Conservation (phyloP, 1,140 invertebrate genomes). For the Bombus waltoni region DNA sequence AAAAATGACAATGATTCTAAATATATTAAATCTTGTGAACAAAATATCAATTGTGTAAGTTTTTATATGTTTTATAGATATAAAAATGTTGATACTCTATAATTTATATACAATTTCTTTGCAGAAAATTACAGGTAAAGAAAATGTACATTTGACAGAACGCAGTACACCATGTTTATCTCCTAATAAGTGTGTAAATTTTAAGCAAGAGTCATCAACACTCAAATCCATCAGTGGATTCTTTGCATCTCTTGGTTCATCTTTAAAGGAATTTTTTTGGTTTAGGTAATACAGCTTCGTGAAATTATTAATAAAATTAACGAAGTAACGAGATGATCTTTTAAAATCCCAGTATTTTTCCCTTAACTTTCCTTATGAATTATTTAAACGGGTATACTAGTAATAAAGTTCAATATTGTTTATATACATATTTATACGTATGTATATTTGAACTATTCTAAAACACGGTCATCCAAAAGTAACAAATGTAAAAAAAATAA, state of each 20-base stretch:
- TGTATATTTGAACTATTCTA: background rate
- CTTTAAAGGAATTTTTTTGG: slow-evolving; percentile 60
- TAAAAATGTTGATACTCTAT: background rate
- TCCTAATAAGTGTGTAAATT: slow-evolving; percentile 4
- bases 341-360: background rate
- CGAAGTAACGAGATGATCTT: background rate
- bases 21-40: slow-evolving; percentile 14
- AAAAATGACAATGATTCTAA: slow-evolving; percentile 38
- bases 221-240: slow-evolving; percentile 58
- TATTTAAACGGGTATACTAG: background rate
- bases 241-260: slow-evolving; percentile 57
- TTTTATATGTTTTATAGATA: background rate
- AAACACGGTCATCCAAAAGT: background rate
- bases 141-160: slow-evolving; percentile 27
- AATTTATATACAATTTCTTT: slow-evolving; percentile 18
- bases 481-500: background rate
- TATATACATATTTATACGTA: background rate
- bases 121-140: slow-evolving; percentile 33
- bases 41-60: slow-evolving; percentile 49
- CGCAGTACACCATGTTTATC: background rate
- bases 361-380: background rate
- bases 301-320: background rate
- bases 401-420: background rate
- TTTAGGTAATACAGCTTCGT: slow-evolving; percentile 43
- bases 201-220: slow-evolving; percentile 33